Base-by-base conservation (phyloP, 2,113 vertebrate genomes). In the Daboia siamensis region DNA sequence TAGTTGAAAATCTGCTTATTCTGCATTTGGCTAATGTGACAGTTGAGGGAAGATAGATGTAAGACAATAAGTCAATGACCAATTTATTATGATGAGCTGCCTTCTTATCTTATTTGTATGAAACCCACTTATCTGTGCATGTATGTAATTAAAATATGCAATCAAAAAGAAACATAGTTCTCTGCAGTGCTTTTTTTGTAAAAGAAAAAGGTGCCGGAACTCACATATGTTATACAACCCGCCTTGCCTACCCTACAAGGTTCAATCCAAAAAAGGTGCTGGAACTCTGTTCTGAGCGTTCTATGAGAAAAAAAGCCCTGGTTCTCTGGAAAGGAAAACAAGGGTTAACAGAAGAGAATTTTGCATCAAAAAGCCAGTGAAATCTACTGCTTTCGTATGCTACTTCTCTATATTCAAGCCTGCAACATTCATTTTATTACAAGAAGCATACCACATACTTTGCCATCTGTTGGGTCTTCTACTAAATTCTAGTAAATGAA, bases 1-100 rank as follows among this genome's bases (percentile, higher is more conserved):
- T 64, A n/a, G 64, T 1, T 91, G 80, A 93, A 94, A 94, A 93
- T 93, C 55, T 93, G 39, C 23, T 93, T 95, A 94, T 93, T 93
- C 93, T 24, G 59, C 69, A 59, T 87, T 84, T 90, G 51, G 89
- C 39, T 94, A 93, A 39, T 17, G 56, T 90, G 90, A 91, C 93
- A 59, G 0, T 0, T 93, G 90, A 51, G 55, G 87, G 93, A 95
- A 11, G 20, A 93, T 80, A 80, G 87, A 90, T 86, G 48, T 23
- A 86, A 85, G 9, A 64, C 5, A 92, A 61, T 86, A 44, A 39
- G 94, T 74, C 64, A 61, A 44, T 90, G 39, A 93, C 1, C 84
- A 20, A 89, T 54, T 46, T 39, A 44, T 3, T 84, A 4, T 89
- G 9, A 26, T 88, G 74, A 87, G 12, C 15, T 90, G 29, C 39